phyloP scores from a whole-genome alignment of 2,888 invertebrate genomes.

The Seladonia tumulorum region DNA sequence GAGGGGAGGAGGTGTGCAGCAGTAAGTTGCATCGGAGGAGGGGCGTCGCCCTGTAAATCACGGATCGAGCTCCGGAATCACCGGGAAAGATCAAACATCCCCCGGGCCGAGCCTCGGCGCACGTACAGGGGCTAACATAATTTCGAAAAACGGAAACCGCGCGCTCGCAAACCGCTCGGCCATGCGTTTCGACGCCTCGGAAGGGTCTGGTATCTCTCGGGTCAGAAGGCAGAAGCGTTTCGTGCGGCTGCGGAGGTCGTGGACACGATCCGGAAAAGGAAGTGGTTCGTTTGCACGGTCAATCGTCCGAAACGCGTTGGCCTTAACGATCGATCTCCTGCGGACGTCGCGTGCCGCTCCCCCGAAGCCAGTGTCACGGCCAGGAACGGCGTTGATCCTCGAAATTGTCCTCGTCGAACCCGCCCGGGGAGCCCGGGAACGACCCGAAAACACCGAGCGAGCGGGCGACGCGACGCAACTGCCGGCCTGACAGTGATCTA shows the following conservation, averaged over 20 bases:
- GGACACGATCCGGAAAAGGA: conserved; percentile 66
- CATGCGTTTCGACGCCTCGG: conserved; percentile 46
- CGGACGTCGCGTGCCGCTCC: conserved; percentile 70
- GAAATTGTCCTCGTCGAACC: conserved; percentile 62
- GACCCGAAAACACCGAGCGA: conserved; percentile 39
- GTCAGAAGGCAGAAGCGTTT: conserved; percentile 22
- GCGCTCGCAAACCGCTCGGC: conserved; percentile 26
- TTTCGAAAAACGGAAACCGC: conserved; percentile 49
- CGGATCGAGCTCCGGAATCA: not conserved
- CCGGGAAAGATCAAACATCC: not conserved
- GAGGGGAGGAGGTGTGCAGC: not conserved
- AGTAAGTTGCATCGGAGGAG: not conserved
- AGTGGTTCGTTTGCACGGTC: conserved; percentile 74
- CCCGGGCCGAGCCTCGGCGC: not conserved
- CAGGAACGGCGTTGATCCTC: conserved; percentile 69
- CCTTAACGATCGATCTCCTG: conserved; percentile 73
- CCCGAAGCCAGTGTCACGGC: conserved; percentile 60
- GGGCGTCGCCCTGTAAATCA: not conserved
- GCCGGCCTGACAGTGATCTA: conserved; percentile 61
- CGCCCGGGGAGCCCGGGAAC: conserved; percentile 11
- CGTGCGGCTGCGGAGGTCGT: conserved; percentile 32
- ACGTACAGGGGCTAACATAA: conserved; percentile 11
- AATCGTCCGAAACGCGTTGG: conserved; percentile 73
- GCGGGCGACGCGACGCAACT: conserved; percentile 31
- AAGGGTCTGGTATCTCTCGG: conserved; percentile 9